Conservation (phyloP, 1,140 invertebrate genomes). For the Aleiodes sp. region DNA sequence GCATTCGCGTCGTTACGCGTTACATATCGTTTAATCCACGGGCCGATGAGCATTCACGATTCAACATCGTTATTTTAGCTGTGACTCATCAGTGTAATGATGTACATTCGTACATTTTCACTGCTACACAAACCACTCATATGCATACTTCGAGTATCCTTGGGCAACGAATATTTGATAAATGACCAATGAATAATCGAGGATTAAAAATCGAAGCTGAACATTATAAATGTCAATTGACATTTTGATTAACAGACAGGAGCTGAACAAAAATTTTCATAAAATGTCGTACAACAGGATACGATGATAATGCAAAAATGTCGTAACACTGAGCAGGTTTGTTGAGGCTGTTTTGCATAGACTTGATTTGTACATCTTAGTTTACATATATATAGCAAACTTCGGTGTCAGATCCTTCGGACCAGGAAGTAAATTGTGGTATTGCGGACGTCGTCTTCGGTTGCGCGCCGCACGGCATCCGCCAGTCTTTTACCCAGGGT, state of each 20-base stretch:
- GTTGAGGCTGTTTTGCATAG: neutral
- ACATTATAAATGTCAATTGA: neutral
- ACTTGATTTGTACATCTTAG: no score
- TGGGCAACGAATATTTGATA: neutral
- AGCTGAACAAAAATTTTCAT: neutral
- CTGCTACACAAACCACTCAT: neutral
- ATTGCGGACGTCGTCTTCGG: constrained; percentile 23
- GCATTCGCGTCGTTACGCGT: constrained; percentile 1
- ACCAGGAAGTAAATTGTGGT: constrained; percentile 30
- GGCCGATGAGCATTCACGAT: neutral
- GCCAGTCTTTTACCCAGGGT: neutral
- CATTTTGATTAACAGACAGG: neutral
- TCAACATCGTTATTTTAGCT: constrained; percentile 16
- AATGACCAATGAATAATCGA: neutral
- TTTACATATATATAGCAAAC: no score
- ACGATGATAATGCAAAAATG: neutral
- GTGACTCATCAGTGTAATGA: neutral
- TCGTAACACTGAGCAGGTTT: no score
- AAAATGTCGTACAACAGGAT: neutral
- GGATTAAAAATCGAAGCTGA: neutral
- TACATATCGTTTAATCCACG: constrained; percentile 28
- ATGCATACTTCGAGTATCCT: neutral
- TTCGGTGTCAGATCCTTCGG: neutral
- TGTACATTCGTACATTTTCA: neutral
- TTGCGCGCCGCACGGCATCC: constrained; percentile 6